Base-by-base conservation (phyloP, 2,797 vertebrate genomes). In the Sardinella longiceps region DNA sequence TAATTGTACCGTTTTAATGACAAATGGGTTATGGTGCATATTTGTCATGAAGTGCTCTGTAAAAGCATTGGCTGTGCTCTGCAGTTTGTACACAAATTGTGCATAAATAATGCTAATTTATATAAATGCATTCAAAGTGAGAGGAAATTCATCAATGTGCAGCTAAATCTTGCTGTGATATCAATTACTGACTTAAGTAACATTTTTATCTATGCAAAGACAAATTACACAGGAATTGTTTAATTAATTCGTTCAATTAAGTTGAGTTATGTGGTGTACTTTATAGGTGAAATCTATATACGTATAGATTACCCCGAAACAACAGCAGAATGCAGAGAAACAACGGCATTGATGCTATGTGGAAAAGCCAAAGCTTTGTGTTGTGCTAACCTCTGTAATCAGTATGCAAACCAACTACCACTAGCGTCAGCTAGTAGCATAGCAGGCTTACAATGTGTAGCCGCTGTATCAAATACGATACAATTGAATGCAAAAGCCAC, bases 21-120 rank as follows among this genome's bases (percentile, higher is more conserved):
- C 70, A 43, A 77, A 77, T 77, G 37, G 70, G 70, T 77, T 77
- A 43, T 23, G 37, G 70, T 43, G 70, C 70, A 23, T 43, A 77
- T 77, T 77, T 39, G 39, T 77, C 70, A 77, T 43, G 9, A 77
- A 77, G 18, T 23, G 5, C 33, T 77, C 20, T 77, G 70, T 23
- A 43, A 77, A 39, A 39, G 33, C 18, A 7, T 77, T 77, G 70
- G 12, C 18, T 39, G 37, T 20, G 70, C 18, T 77, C 18, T 43
- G 33, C 33, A 7, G 20, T 70, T 37, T 74, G 30, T 74, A 39
- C 66, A 39, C 37, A 77, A 43, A 5, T 77, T 43, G n/a, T 43
- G 20, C 70, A 77, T 77, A 43, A 77, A 43, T 77, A 43, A 77
- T 43, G 37, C 37, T 18, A 74, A 74, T 37, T 14, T 7, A 43